phyloP scores from a whole-genome alignment of 53 echinoderm and acorn worm species.

The Stichopus horrens region DNA sequence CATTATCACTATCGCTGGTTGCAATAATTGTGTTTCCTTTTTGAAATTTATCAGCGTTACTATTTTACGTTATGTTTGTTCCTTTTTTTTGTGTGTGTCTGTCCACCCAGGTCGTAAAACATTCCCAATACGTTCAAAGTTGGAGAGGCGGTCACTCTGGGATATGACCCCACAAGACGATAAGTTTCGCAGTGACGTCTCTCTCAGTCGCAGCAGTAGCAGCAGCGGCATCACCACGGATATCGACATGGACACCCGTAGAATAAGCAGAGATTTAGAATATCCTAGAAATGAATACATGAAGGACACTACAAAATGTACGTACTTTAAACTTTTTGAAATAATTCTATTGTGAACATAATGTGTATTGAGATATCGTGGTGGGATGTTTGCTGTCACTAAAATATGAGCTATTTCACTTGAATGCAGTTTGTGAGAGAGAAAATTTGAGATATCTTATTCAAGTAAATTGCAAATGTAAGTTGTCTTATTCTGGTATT shows the following conservation, averaged over 20 bases:
- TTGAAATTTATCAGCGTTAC: not conserved
- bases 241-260: constrained; percentile 58
- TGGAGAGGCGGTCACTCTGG: constrained; percentile 57
- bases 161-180: constrained; percentile 66
- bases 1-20: no score
- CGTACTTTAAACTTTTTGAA: constrained; percentile 5
- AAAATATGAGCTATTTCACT: no score
- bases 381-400: no score
- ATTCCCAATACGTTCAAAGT: constrained; percentile 78
- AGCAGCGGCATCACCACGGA: constrained; percentile 86
- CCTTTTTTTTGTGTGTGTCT: not conserved
- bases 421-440: no score
- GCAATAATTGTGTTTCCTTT: no score
- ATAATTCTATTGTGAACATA: no score
- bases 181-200: constrained; percentile 70
- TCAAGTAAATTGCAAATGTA: no score
- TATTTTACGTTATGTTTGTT: not conserved
- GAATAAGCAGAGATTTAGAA: constrained; percentile 73
- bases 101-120: constrained; percentile 78
- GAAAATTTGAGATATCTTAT: no score
- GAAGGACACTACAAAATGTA: constrained; percentile 77
- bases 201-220: constrained; percentile 81
- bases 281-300: constrained; percentile 63
- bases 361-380: no score
- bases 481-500: no score